Base-by-base conservation (phyloP, 2,888 invertebrate species). In the Lottia gigantea region DNA sequence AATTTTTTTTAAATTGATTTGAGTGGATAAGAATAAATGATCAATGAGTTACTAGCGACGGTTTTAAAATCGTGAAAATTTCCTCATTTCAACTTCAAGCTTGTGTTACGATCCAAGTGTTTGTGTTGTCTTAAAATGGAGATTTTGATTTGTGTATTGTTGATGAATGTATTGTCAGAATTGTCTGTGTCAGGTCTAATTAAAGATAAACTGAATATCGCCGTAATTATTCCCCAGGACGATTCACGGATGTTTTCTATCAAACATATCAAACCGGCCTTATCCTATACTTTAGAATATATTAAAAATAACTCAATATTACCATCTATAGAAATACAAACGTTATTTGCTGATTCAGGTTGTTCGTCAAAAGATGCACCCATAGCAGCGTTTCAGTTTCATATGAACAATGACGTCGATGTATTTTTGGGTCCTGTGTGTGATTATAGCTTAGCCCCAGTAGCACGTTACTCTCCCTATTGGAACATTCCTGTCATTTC, bases 341-440 rank as follows among this genome's bases (percentile, higher is more conserved):
- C 55, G 14, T 23, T 55, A 55, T 55, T 55, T 14, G 55, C 55
- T n/a, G 55, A 55, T 55, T 55, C 55, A 12, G 55, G 55, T 11
- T 55, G 55, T 55, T 55, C 55, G 11, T 23, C 55, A 12, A 55
- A 55, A 55, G 55, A 55, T 55, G 55, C 55, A 55, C 55, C 55
- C 55, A 55, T 55, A 55, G 55, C 55, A 23, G 55, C 55, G 19
- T 55, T 55, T 23, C 19, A 55, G 19, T 55, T 55, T 55, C 55
- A 55, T 23, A 55, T 55, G 55, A 55, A 55, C 12, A 19, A 55
- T 15, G 23, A 55, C 19, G 55, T 55, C 11, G 55, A 55, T 23
- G 23, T 55, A 55, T 55, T 55, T 55, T 23, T 55, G 19, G 55
- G 55, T 12, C 55, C 55, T 23, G 55, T 55, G 19, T 55, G 55